Evolutionary conservation across 2,888 invertebrate species (phyloP).

Genomic region (Protodeltote pygarga): DNA sequence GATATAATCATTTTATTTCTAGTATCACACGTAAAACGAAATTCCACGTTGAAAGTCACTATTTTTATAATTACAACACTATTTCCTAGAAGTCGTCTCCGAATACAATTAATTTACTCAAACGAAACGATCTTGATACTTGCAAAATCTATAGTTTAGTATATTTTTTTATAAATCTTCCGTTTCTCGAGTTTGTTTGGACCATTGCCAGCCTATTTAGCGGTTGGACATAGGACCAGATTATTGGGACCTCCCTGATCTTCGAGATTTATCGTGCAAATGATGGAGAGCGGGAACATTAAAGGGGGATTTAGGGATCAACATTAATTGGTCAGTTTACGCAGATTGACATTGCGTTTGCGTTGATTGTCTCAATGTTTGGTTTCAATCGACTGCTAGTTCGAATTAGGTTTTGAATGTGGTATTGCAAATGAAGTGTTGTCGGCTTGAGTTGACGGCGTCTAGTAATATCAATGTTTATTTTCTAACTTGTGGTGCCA

Average conservation of each 20-base stretch:
- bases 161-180: slow-evolving; percentile 48
- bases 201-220: slow-evolving; percentile 50
- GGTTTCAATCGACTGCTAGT: slow-evolving; percentile 38
- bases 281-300: slow-evolving; percentile 23
- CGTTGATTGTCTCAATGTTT: slow-evolving; percentile 40
- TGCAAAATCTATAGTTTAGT: slow-evolving; percentile 45
- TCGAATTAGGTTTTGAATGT: slow-evolving; percentile 34
- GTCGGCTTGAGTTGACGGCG: slow-evolving; percentile 20
- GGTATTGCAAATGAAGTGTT: slow-evolving; percentile 34
- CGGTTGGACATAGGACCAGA: slow-evolving; percentile 42
- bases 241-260: slow-evolving; percentile 35
- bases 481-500: slow-evolving; percentile 22
- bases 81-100: slow-evolving; percentile 53
- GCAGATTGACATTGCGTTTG: slow-evolving; percentile 44
- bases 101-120: slow-evolving; percentile 49
- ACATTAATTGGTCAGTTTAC: slow-evolving; percentile 34
- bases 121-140: slow-evolving; percentile 47
- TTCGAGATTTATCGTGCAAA: slow-evolving; percentile 31
- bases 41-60: slow-evolving; percentile 45
- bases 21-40: slow-evolving; percentile 31
- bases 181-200: slow-evolving; percentile 52
- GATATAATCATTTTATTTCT: slow-evolving; percentile 43
- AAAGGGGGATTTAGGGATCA: slow-evolving; percentile 36
- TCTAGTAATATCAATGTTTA: slow-evolving; percentile 30
- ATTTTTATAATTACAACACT: slow-evolving; percentile 54